A percentile compares a stretch with the other conserved stretches of the same genome.
Evolutionary conservation across 2,113 vertebrate species (phyloP).

Genomic region (Cebidichthys violaceus): DNA sequence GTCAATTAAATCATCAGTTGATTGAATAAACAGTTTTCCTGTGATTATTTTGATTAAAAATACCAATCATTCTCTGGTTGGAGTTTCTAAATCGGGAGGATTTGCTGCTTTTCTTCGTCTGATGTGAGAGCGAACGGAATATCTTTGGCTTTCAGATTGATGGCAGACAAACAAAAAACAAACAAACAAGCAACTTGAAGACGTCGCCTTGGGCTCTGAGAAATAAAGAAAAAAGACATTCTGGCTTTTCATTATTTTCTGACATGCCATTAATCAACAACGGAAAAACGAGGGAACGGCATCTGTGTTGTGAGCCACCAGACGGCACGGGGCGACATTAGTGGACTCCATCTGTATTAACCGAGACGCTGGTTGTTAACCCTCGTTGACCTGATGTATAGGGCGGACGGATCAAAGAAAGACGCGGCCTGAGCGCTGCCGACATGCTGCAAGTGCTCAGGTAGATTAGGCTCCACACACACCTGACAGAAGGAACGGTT

Average conservation of each 20-base stretch:
- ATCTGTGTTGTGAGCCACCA: constrained; percentile 53
- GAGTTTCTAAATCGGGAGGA: neutral
- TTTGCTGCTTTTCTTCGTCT: neutral
- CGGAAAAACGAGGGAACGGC: constrained; percentile 30
- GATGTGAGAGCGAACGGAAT: neutral
- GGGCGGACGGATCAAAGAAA: constrained; percentile 21
- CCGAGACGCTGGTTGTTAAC: constrained; percentile 17
- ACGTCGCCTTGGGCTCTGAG: neutral
- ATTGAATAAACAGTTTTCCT: neutral
- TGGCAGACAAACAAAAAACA: neutral
- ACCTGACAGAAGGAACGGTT: neutral
- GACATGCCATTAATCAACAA: neutral
- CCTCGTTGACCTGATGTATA: constrained; percentile 39
- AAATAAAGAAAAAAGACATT: neutral
- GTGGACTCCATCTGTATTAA: constrained; percentile 48
- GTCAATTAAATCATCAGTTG: neutral
- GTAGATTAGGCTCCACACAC: neutral
- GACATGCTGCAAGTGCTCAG: constrained; percentile 1
- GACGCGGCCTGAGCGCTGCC: neutral
- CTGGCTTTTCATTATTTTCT: neutral
- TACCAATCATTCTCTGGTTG: neutral
- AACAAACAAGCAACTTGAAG: neutral
- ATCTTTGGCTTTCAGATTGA: neutral
- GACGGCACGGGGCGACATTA: constrained; percentile 42
- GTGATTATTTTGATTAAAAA: neutral